Conservation (phyloP, 2,113 vertebrate species). For the Spilogale gracilis region DNA sequence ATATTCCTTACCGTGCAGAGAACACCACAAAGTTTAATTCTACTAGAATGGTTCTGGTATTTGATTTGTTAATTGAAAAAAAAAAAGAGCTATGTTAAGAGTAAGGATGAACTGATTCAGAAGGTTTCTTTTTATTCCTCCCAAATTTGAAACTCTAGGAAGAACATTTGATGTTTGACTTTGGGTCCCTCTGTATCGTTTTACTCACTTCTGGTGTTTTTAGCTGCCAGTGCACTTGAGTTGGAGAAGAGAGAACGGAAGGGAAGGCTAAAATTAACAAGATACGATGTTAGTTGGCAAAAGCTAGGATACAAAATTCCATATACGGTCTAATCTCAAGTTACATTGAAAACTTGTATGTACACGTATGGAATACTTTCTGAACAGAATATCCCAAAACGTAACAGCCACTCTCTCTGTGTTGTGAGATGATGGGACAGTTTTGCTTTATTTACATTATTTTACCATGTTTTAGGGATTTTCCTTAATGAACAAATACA, state of each 20-base stretch:
- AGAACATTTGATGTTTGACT: background rate
- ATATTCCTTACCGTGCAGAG: constrained; percentile 47
- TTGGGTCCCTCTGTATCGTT: background rate
- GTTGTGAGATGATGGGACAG: background rate
- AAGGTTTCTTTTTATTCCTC: constrained; percentile 63
- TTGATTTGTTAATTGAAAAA: constrained; percentile 44
- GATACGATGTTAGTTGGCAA: background rate
- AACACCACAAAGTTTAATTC: constrained; percentile 39
- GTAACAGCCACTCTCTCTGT: background rate
- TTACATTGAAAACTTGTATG: background rate
- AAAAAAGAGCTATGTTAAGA: background rate
- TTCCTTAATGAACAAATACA: background rate
- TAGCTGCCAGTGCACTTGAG: background rate
- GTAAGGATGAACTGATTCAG: constrained; percentile 42
- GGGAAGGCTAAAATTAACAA: constrained; percentile 37
- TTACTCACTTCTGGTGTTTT: background rate
- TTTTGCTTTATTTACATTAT: constrained; percentile 29
- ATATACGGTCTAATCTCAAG: background rate
- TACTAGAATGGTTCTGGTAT: constrained; percentile 15
- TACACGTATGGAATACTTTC: background rate
- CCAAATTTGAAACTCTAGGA: background rate
- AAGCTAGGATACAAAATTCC: background rate
- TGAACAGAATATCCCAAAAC: background rate
- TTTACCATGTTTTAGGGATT: background rate
- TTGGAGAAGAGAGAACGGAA: background rate